These are phyloP conservation scores for Camponotus vicinus DNA, from an alignment of 1,140 invertebrate genomes.

Conservation along the genomic window DNA sequence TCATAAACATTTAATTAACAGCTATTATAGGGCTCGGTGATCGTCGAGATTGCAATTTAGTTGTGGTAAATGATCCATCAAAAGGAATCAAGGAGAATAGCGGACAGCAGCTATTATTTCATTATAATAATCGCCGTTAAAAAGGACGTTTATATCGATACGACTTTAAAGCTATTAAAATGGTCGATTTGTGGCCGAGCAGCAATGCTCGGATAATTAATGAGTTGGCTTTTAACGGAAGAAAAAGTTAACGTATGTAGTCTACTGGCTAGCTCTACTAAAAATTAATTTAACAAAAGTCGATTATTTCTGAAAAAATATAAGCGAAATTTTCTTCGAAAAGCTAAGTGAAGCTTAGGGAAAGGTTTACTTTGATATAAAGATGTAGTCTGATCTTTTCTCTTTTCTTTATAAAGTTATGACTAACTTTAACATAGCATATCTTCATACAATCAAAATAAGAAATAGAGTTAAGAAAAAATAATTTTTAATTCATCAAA, in stretches of 20 bases:
- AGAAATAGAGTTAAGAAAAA: background rate
- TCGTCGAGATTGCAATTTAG: constrained; percentile 11
- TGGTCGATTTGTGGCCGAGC: constrained; percentile 14
- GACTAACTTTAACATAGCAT: background rate
- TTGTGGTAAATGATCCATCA: constrained; percentile 7
- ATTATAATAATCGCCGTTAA: constrained; percentile 51
- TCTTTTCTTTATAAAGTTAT: background rate
- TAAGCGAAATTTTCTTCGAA: background rate
- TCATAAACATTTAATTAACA: constrained; percentile 42
- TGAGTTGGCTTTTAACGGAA: constrained; percentile 25
- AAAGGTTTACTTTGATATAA: background rate
- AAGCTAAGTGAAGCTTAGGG: background rate
- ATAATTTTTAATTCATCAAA: background rate
- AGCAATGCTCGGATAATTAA: constrained; percentile 44
- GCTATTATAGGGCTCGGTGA: background rate
- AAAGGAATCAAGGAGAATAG: constrained; percentile 1
- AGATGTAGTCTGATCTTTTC: background rate
- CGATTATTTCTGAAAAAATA: background rate
- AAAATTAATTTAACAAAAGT: constrained; percentile 19
- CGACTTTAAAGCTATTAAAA: constrained; percentile 60
- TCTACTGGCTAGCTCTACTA: background rate
- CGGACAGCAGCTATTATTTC: constrained; percentile 42
- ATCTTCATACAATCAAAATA: background rate
- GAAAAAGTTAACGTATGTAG: constrained; percentile 17
- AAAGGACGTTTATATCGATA: constrained; percentile 48